A percentile compares a stretch with the other conserved stretches of the same genome.
Conservation (phyloP, 2,797 vertebrate species). For the Remorina albescens region DNA sequence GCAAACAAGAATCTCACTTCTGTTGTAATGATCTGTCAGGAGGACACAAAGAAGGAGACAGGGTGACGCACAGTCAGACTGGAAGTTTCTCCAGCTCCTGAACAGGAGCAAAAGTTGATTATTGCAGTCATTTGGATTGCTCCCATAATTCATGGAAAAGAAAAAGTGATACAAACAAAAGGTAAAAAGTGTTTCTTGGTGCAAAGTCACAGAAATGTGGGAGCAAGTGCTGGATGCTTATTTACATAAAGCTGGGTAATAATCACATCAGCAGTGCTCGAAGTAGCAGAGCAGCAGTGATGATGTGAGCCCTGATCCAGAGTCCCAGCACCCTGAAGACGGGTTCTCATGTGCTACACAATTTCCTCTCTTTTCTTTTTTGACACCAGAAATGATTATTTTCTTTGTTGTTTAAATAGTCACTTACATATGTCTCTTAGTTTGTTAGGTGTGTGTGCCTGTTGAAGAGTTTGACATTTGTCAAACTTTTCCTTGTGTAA, state of each 20-base stretch:
- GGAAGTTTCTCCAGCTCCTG: constrained; percentile 23
- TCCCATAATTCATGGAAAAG: neutral
- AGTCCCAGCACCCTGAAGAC: constrained; percentile 13
- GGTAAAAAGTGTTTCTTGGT: neutral
- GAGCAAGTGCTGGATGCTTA: constrained; percentile 13
- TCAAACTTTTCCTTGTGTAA: too few relatives aligned
- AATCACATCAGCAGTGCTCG: constrained; percentile 6
- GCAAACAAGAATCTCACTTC: constrained; percentile 13
- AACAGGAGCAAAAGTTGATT: constrained; percentile 7
- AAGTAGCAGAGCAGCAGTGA: constrained; percentile 21
- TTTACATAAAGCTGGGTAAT: constrained; percentile 38
- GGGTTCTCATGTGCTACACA: constrained; percentile 1
- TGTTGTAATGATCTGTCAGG: constrained; percentile 7
- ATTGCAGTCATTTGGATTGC: neutral
- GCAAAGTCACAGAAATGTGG: constrained; percentile 13
- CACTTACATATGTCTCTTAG: neutral
- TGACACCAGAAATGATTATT: neutral
- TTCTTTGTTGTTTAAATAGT: neutral
- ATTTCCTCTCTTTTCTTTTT: neutral
- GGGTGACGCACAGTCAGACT: neutral
- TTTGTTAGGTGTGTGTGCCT: too few relatives aligned
- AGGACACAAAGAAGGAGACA: neutral
- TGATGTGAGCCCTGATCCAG: constrained; percentile 44
- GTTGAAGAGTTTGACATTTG: neutral
- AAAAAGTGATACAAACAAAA: neutral